phyloP scores from a whole-genome alignment of 2,797 vertebrate genomes.

The Hydrolagus colliei region DNA sequence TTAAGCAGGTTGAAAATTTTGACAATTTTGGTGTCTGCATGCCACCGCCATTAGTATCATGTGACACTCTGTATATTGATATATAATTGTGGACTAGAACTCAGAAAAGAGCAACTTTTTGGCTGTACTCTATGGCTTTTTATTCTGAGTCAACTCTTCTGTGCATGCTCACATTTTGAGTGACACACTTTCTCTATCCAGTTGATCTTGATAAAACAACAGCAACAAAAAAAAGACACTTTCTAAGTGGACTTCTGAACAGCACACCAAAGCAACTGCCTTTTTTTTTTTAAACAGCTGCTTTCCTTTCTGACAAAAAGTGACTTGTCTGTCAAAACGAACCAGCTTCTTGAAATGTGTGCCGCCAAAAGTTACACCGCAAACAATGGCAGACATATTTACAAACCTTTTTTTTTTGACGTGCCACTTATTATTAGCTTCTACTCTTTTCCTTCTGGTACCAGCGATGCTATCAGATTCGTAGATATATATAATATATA shows the following conservation, averaged over 20 bases:
- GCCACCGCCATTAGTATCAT: slow-evolving; percentile 59
- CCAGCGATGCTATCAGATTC: slow-evolving; percentile 23
- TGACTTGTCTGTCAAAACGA: slow-evolving; percentile 24
- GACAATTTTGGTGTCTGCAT: slow-evolving; percentile 79
- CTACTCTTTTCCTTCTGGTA: slow-evolving; percentile 15
- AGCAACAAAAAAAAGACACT: slow-evolving; percentile 31
- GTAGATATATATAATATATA: neutral
- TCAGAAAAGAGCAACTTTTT: slow-evolving; percentile 43
- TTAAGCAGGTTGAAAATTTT: slow-evolving; percentile 80
- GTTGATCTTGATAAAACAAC: slow-evolving; percentile 45
- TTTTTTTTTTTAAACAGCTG: slow-evolving; percentile 33
- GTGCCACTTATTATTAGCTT: neutral
- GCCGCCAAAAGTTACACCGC: slow-evolving; percentile 44
- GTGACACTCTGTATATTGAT: slow-evolving; percentile 58
- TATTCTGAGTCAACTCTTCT: slow-evolving; percentile 43
- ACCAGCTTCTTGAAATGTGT: slow-evolving; percentile 38
- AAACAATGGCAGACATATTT: slow-evolving; percentile 27
- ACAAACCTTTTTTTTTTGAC: slow-evolving; percentile 27
- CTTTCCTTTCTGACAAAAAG: slow-evolving; percentile 43
- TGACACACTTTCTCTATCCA: slow-evolving; percentile 44
- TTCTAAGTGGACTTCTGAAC: slow-evolving; percentile 43
- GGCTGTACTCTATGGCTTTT: slow-evolving; percentile 41
- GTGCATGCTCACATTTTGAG: slow-evolving; percentile 54
- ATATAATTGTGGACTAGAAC: slow-evolving; percentile 45
- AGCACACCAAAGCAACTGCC: slow-evolving; percentile 38